Percentiles rank a stretch among this genome's conserved stretches.
Conservation (phyloP, 2,797 vertebrate genomes). For the Hybognathus amarus region DNA sequence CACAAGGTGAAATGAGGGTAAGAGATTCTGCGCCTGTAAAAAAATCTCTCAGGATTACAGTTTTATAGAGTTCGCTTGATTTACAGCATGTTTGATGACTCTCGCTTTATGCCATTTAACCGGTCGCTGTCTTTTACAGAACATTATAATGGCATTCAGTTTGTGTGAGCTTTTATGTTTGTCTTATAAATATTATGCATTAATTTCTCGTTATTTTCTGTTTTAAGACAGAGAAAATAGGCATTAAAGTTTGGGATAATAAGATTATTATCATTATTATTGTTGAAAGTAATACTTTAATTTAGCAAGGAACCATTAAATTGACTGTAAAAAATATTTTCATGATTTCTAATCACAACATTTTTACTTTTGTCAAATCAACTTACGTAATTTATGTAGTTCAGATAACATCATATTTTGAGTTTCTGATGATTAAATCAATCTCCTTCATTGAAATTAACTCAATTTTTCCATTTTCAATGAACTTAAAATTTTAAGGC, state of each 20-base stretch:
- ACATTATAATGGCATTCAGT: not conserved
- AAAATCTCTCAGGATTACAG: slow-evolving; percentile 17
- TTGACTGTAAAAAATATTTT: too few species aligned
- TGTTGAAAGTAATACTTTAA: not conserved
- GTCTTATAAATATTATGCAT: not conserved
- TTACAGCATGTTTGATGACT: not conserved
- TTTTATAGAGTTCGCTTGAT: slow-evolving; percentile 5
- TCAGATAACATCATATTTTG: too few species aligned
- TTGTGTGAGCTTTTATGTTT: not conserved
- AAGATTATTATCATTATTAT: not conserved
- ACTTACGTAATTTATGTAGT: too few species aligned
- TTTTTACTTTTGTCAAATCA: too few species aligned
- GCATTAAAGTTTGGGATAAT: not conserved
- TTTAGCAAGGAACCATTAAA: not conserved
- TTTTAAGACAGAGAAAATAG: not conserved
- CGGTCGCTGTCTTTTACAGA: not conserved
- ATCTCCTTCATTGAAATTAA: too few species aligned
- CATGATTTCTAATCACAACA: too few species aligned
- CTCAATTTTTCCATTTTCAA: too few species aligned
- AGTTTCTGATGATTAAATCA: too few species aligned
- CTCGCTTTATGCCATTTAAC: not conserved
- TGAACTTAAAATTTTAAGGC: too few species aligned
- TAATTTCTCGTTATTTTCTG: not conserved
- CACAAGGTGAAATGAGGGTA: not conserved
- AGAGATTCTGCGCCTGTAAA: not conserved